A percentile compares a stretch with the other conserved stretches of the same genome.
Conservation (phyloP, 2,888 invertebrate species). For the Hirtodrosophila histrioides region DNA sequence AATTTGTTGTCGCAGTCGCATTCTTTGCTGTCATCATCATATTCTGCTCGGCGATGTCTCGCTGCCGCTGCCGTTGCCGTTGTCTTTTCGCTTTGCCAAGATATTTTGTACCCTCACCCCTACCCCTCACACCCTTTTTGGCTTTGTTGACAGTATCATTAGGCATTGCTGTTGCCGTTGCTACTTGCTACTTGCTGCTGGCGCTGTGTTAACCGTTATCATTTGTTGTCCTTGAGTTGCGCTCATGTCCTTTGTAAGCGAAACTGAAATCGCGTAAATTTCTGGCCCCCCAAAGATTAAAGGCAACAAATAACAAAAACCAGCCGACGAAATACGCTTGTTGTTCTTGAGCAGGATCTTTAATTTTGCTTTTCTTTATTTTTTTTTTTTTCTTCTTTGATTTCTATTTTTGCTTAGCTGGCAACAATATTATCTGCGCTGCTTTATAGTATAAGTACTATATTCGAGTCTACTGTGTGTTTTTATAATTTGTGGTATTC, state of each 20-base stretch:
- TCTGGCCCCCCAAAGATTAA: slow-evolving; percentile 64
- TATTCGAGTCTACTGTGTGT: slow-evolving; percentile 12
- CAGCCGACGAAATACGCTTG: slow-evolving; percentile 34
- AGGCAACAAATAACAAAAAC: slow-evolving; percentile 62
- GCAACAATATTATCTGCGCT: slow-evolving; percentile 55
- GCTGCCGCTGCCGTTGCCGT: slow-evolving; percentile 21
- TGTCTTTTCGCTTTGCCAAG: slow-evolving; percentile 44
- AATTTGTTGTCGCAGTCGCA: slow-evolving; percentile 67
- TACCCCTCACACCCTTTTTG: slow-evolving; percentile 37
- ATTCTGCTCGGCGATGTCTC: slow-evolving; percentile 43
- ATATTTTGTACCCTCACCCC: slow-evolving; percentile 22
- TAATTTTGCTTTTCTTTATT: slow-evolving; percentile 17
- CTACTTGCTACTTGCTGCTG: slow-evolving; percentile 35
- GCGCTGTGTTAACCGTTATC: slow-evolving; percentile 71
- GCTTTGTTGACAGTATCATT: slow-evolving; percentile 77
- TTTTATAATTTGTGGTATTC: slow-evolving; percentile 58
- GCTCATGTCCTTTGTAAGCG: slow-evolving; percentile 52
- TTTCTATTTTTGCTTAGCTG: slow-evolving; percentile 50
- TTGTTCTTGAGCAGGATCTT: slow-evolving; percentile 32
- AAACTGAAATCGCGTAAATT: slow-evolving; percentile 72
- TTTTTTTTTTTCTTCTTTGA: slow-evolving; percentile 11
- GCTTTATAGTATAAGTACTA: slow-evolving; percentile 11
- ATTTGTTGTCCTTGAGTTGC: slow-evolving; percentile 79
- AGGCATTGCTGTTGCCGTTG: slow-evolving; percentile 57
- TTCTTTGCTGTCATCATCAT: slow-evolving; percentile 75